phyloP scores from a whole-genome alignment of 2,113 vertebrate genomes.

The Bolborhynchus lineola region DNA sequence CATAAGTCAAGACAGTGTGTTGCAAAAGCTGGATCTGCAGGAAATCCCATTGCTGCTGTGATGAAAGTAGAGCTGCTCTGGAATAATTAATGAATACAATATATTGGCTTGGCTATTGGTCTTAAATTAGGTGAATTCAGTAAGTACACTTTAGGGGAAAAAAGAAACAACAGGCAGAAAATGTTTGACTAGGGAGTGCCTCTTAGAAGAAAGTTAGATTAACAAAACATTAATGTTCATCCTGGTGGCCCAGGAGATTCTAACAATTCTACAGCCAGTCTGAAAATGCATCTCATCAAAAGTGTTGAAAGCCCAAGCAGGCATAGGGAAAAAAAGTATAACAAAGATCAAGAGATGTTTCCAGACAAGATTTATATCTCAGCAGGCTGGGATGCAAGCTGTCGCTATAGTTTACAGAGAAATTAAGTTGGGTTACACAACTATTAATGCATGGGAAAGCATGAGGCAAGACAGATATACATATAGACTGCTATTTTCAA shows the following conservation, averaged over 20 bases:
- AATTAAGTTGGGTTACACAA: background rate
- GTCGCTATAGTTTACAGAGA: background rate
- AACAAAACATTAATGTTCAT: background rate
- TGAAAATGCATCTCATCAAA: background rate
- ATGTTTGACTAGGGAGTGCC: background rate
- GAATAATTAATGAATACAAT: constrained; percentile 13
- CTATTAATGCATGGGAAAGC: background rate
- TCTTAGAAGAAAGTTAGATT: background rate
- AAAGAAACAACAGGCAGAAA: background rate
- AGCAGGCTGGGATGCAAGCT: background rate
- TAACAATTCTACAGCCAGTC: accelerated
- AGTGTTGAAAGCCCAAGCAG: background rate
- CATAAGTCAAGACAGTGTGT: background rate
- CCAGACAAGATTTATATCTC: background rate
- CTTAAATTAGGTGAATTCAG: background rate
- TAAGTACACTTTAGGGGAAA: background rate
- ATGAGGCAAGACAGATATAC: background rate
- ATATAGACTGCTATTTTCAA: background rate
- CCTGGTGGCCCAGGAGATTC: background rate
- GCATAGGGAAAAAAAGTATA: background rate
- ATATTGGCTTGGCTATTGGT: background rate
- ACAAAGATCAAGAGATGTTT: background rate
- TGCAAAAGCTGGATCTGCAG: background rate
- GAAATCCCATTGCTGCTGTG: background rate
- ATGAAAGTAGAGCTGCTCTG: background rate